Conservation (phyloP, 2,888 invertebrate genomes). For the Drosophila diplacantha region DNA sequence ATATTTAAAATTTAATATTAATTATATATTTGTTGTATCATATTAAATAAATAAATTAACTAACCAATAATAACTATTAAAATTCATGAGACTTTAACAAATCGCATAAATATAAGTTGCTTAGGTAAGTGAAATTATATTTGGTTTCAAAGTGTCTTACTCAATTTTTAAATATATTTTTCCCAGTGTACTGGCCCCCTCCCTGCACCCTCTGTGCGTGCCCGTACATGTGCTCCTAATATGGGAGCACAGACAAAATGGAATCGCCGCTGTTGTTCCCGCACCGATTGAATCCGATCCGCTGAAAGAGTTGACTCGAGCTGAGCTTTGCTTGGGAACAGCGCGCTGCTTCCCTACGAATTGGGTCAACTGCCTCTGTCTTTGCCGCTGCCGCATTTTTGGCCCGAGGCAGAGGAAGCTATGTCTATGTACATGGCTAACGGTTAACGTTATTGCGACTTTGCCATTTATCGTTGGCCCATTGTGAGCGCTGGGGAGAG, state of each 20-base stretch:
- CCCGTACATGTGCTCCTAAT: conserved; percentile 50
- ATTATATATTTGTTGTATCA: too few relatives aligned
- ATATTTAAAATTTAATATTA: too few relatives aligned
- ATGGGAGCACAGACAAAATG: conserved; percentile 38
- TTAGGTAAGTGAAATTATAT: background rate
- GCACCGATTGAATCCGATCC: conserved; percentile 62
- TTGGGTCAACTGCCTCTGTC: conserved; percentile 60
- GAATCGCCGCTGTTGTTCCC: conserved; percentile 41
- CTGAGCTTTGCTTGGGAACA: conserved; percentile 45
- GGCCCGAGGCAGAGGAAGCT: conserved; percentile 46
- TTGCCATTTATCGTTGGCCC: conserved; percentile 57
- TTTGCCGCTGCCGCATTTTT: conserved; percentile 51
- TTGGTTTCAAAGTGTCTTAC: background rate
- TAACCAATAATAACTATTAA: background rate
- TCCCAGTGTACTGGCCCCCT: conserved; percentile 23
- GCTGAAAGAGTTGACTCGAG: conserved; percentile 52
- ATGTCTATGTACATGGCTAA: conserved; percentile 44
- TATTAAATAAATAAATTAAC: background rate
- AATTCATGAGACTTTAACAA: too few relatives aligned
- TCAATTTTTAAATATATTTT: background rate
- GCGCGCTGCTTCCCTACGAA: conserved; percentile 38
- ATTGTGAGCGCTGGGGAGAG: conserved; percentile 46
- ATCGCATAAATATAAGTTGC: too few relatives aligned
- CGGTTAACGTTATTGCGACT: conserved; percentile 71
- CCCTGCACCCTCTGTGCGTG: conserved; percentile 23